Evolutionary conservation across 2,888 invertebrate genomes (phyloP).

Genomic region (Eilema sororculum): DNA sequence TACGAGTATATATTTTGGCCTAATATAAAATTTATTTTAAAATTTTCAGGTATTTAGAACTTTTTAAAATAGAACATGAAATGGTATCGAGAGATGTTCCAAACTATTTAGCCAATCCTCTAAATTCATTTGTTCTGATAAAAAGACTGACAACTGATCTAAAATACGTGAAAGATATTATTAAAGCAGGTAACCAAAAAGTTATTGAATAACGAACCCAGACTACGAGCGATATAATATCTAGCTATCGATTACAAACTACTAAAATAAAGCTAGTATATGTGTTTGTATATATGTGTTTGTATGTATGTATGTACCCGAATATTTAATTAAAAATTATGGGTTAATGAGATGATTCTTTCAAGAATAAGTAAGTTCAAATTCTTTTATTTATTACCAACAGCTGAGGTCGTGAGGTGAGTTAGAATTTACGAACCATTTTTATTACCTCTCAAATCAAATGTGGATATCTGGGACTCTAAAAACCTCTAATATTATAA

Average conservation of each 20-base stretch:
- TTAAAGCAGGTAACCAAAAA: background rate
- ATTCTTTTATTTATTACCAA: background rate
- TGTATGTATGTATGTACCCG: background rate
- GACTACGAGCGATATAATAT: no score
- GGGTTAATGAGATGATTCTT: background rate
- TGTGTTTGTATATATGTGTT: no score
- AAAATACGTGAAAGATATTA: background rate
- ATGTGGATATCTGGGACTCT: background rate
- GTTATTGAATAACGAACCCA: background rate
- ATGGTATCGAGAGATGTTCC: slow-evolving; percentile 71
- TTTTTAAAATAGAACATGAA: slow-evolving; percentile 12
- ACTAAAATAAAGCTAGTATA: no score
- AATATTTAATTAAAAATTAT: background rate
- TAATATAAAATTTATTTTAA: no score
- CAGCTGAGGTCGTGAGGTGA: background rate
- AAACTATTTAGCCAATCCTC: slow-evolving; percentile 4
- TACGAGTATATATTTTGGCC: no score
- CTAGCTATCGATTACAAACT: no score
- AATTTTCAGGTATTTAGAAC: slow-evolving; percentile 9
- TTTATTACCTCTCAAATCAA: background rate
- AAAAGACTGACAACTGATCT: slow-evolving; percentile 10
- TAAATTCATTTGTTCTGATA: slow-evolving; percentile 10
- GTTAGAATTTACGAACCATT: background rate
- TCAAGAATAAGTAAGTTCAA: background rate
- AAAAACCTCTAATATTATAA: background rate